A percentile compares a stretch with the other conserved stretches of the same genome.
Evolutionary conservation across 2,797 vertebrate genomes (phyloP).

Genomic region (Xenops minutus): DNA sequence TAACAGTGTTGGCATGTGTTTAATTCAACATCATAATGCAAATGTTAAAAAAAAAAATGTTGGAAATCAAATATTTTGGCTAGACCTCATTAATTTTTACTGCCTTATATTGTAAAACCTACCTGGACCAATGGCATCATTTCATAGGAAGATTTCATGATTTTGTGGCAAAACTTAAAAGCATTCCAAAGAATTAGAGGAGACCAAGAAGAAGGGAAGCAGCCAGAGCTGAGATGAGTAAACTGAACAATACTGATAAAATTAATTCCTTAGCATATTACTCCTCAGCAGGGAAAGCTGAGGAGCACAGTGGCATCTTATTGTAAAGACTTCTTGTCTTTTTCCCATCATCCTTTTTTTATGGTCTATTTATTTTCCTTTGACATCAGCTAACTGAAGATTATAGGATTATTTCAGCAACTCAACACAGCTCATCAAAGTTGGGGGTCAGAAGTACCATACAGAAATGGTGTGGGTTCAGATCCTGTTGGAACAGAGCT

Average conservation of each 20-base stretch:
- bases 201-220: not conserved
- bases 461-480: not conserved
- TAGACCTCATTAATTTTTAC: constrained; percentile 10
- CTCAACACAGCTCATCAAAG: constrained; percentile 16
- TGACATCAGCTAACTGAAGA: constrained; percentile 27
- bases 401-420: constrained; percentile 45
- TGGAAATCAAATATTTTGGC: constrained; percentile 7
- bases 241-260: constrained; percentile 19
- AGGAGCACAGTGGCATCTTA: constrained; percentile 8
- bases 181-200: constrained; percentile 39
- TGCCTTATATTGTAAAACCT: not conserved
- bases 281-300: not conserved
- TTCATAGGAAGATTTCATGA: not conserved
- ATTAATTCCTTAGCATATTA: constrained; percentile 38
- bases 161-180: constrained; percentile 35
- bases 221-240: constrained; percentile 15
- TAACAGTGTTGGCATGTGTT: not conserved
- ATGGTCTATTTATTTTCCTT: constrained; percentile 2
- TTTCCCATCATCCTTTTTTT: not conserved
- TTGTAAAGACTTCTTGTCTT: constrained; percentile 23
- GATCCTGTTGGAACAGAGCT: not conserved
- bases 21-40: not conserved
- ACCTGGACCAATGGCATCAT: not conserved
- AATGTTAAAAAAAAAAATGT: not conserved
- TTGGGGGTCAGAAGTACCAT: not conserved